Evolutionary conservation across 1,140 invertebrate genomes (phyloP).

Genomic region (Lepidurus couesii): DNA sequence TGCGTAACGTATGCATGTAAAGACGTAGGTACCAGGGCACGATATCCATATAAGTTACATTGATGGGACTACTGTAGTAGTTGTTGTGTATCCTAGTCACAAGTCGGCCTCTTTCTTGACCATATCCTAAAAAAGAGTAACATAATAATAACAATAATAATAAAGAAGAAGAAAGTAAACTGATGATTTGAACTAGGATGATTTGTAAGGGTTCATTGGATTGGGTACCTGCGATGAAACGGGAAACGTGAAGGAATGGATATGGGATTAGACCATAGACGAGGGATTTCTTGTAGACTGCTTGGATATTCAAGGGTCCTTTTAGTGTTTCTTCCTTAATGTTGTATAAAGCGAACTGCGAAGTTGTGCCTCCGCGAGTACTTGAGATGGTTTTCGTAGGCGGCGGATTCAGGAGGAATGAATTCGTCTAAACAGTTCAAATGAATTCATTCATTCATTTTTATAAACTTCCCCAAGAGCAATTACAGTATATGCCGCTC

Average conservation of each 20-base stretch:
- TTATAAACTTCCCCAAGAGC: too few relatives aligned
- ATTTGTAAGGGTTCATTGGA: constrained; percentile 23
- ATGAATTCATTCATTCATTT: not conserved
- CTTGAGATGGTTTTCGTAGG: constrained; percentile 43
- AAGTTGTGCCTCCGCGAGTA: constrained; percentile 59
- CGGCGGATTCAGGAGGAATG: not conserved
- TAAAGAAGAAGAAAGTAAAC: too few relatives aligned
- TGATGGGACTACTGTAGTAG: constrained; percentile 57
- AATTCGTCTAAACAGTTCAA: constrained; percentile 13
- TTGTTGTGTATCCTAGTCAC: constrained; percentile 73
- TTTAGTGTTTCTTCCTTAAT: constrained; percentile 44
- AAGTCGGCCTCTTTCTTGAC: constrained; percentile 76
- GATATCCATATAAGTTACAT: constrained; percentile 58
- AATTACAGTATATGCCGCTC: too few relatives aligned
- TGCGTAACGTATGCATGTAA: constrained; percentile 75
- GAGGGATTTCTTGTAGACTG: constrained; percentile 47
- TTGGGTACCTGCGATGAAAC: constrained; percentile 66
- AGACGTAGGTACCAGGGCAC: constrained; percentile 89
- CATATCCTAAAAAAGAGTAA: constrained; percentile 47
- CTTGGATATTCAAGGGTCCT: constrained; percentile 61
- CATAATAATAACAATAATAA: too few relatives aligned
- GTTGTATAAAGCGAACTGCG: constrained; percentile 62
- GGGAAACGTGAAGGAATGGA: constrained; percentile 67
- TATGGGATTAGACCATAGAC: constrained; percentile 52
- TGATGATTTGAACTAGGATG: not conserved